Conservation (phyloP, 2,797 vertebrate genomes). For the Rhincodon typus region DNA sequence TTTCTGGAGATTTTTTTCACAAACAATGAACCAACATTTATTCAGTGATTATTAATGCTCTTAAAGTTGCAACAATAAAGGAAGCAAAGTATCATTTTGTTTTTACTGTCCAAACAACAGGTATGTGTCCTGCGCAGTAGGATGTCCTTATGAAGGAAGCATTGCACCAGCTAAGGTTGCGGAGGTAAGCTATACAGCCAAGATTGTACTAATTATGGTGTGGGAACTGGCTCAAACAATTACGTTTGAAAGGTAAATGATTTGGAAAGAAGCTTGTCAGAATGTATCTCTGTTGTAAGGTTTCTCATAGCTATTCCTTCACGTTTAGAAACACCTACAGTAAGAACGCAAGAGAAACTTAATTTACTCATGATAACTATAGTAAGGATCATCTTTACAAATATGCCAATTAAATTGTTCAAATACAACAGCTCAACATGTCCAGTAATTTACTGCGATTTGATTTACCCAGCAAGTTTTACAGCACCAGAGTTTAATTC, state of each 20-base stretch:
- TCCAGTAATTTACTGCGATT: background rate
- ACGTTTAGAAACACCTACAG: background rate
- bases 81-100: background rate
- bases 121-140: slow-evolving; percentile 84
- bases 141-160: slow-evolving; percentile 81
- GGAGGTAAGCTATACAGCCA: slow-evolving; percentile 62
- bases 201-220: background rate
- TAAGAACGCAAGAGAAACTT: background rate
- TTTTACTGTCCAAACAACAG: slow-evolving; percentile 51
- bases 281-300: background rate
- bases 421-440: background rate
- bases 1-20: background rate
- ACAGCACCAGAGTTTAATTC: background rate
- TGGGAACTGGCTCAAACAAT: background rate
- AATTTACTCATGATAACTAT: background rate
- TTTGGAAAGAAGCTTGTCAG: background rate
- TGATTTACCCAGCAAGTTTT: background rate
- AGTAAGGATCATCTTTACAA: background rate
- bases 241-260: background rate
- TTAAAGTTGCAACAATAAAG: background rate
- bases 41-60: background rate
- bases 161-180: slow-evolving; percentile 72
- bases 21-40: background rate
- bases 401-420: background rate
- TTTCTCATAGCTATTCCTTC: background rate